Percentiles rank a stretch among this genome's conserved stretches.
Evolutionary conservation across 2,113 vertebrate genomes (phyloP).

Genomic region (Tauraco erythrolophus): DNA sequence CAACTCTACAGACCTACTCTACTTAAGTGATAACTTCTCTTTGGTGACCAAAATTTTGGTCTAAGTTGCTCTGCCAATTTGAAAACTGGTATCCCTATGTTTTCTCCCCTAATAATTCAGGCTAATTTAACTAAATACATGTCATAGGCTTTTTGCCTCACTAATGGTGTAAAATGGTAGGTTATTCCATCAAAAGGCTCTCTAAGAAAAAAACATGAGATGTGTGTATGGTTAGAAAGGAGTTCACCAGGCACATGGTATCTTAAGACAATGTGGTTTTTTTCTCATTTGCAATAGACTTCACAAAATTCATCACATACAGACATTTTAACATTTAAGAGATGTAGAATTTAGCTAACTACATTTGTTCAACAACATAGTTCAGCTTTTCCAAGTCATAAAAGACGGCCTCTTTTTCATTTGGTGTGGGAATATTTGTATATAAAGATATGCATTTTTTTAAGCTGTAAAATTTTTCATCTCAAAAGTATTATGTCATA

Average conservation of each 20-base stretch:
- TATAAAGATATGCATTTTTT: not conserved
- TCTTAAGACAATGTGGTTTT: not conserved
- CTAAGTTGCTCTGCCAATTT: not conserved
- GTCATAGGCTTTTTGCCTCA: not conserved
- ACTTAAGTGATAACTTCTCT: not conserved
- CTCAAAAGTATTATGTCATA: not conserved
- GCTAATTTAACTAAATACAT: not conserved
- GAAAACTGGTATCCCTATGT: not conserved
- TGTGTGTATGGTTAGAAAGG: not conserved
- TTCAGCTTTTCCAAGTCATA: not conserved
- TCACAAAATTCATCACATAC: not conserved
- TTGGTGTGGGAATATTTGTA: not conserved
- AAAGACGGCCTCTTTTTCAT: not conserved
- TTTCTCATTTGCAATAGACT: not conserved
- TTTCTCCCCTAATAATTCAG: not conserved
- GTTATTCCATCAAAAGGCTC: not conserved
- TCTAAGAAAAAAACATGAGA: not conserved
- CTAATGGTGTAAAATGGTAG: not conserved
- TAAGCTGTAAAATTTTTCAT: not conserved
- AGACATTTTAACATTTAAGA: not conserved
- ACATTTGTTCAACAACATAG: not conserved
- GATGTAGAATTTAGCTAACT: not conserved
- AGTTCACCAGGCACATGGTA: not conserved
- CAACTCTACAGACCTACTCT: not conserved
- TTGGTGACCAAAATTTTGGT: not conserved